Base-by-base conservation (phyloP, 2,113 vertebrate genomes). In the Colinus virginianus region DNA sequence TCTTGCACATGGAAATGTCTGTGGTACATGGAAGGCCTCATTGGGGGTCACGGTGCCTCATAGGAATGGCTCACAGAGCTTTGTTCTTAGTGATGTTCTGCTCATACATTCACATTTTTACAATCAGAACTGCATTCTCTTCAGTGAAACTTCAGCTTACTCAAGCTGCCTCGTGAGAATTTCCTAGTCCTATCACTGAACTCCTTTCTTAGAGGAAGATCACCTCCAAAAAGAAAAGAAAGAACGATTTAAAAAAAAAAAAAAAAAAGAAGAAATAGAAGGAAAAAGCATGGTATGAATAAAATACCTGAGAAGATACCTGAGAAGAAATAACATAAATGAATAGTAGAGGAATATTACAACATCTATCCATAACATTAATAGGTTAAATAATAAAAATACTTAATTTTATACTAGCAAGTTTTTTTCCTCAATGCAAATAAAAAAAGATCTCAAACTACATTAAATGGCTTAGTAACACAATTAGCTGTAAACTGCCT, bases 271-370 rank as follows among this genome's bases (percentile, higher is more conserved):
- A 56, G 51, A 64, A 36, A 58, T 5, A 36, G 32, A 61, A 23
- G 53, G 48, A 75, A 62, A 90, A 67, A 64, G 59, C 40, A 42
- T 30, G 26, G 26, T 63, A 77, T 56, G 68, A 46, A 70, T 71
- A 82, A 56, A 75, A 80, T 87, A 87, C 48, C 71, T 30, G 32
- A 59, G 49, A 75, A 53, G 90, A 80, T 87, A 87, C 53, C 71
- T 30, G 32, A 59, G 49, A 71, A 53, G 90, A 79, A 96, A 93
- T 93, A 55, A 93, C 78, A 90, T 78, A 59, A 82, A 25, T 72
- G 53, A 84, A 56, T 23, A 21, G 38, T 43, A 84, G 86, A 88
- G 69, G 62, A 62, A 51, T 25, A 22, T 55, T 84, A 64, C 64
- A 76, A 56, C 63, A 56, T 84, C 36, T 78, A 87, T 62, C 77